Percentiles rank a stretch among this genome's conserved stretches.
phyloP scores from a whole-genome alignment of 2,113 vertebrate species.

The Takifugu flavidus region DNA sequence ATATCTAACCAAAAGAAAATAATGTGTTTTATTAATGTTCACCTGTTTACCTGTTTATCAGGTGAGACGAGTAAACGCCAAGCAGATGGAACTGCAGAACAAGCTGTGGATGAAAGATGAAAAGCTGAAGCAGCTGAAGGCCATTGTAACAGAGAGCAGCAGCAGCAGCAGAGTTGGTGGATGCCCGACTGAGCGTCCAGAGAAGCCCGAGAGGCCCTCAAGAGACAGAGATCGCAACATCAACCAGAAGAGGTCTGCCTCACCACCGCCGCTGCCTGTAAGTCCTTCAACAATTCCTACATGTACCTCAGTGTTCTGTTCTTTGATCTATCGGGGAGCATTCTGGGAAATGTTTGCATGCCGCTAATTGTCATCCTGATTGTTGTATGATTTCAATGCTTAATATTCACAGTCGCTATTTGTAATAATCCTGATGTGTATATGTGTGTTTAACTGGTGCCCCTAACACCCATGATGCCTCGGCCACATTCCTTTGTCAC shows the following conservation, averaged over 20 bases:
- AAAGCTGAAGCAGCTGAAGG: slow-evolving; percentile 96
- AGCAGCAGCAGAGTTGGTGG: slow-evolving; percentile 14
- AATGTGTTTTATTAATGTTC: not conserved
- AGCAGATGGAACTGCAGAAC: slow-evolving; percentile 98
- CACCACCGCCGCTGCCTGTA: slow-evolving; percentile 80
- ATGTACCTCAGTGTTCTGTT: not conserved
- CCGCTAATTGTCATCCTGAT: not conserved
- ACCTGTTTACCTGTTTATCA: slow-evolving; percentile 35
- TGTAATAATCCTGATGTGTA: slow-evolving; percentile 16
- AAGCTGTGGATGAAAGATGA: slow-evolving; percentile 99
- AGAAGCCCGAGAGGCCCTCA: slow-evolving; percentile 77
- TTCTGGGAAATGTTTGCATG: slow-evolving; percentile 28
- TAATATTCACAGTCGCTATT: not conserved
- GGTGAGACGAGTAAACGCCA: slow-evolving; percentile 93
- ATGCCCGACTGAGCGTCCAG: slow-evolving; percentile 58
- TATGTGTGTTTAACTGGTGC: slow-evolving; percentile 21
- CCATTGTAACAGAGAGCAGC: slow-evolving; percentile 88
- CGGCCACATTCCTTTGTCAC: slow-evolving; percentile 41
- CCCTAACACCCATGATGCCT: slow-evolving; percentile 40
- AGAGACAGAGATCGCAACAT: slow-evolving; percentile 78
- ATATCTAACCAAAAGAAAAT: too few species aligned
- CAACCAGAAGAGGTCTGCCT: slow-evolving; percentile 75
- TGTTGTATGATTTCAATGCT: not conserved
- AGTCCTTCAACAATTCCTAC: slow-evolving; percentile 49
- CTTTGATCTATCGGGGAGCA: not conserved